These are phyloP conservation scores for Mastigias papua DNA, from an alignment of 30 jellyfish, hydroid and myxozoan genomes.

Conservation along the genomic window DNA sequence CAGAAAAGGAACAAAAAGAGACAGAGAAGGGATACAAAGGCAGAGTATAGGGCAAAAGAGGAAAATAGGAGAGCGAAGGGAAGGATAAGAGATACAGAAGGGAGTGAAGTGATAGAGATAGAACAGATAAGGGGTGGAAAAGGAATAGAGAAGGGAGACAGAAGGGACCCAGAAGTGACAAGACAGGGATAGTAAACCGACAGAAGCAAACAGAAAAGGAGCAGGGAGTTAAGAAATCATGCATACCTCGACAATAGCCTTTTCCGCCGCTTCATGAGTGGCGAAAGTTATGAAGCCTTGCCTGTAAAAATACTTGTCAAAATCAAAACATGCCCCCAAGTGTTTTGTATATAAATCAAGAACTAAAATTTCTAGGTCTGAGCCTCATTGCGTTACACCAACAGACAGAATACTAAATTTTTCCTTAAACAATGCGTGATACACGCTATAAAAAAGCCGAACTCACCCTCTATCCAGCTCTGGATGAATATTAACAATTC, in stretches of 20 bases:
- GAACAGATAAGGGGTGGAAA: background rate
- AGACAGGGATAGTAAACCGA: no score
- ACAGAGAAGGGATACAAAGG: background rate
- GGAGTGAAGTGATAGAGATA: background rate
- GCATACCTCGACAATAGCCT: slow-evolving; percentile 90
- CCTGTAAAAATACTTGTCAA: slow-evolving; percentile 17
- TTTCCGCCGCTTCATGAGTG: slow-evolving; percentile 90
- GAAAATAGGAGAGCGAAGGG: background rate
- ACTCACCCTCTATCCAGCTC: slow-evolving; percentile 29
- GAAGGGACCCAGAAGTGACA: no score
- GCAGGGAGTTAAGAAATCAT: background rate
- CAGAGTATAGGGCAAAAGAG: background rate
- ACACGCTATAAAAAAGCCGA: background rate
- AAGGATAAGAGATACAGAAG: background rate
- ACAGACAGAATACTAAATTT: no score
- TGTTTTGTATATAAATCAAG: background rate
- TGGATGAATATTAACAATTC: slow-evolving; percentile 15
- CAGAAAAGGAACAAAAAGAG: background rate
- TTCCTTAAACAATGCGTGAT: no score
- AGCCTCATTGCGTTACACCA: background rate
- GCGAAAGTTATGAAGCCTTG: slow-evolving; percentile 89
- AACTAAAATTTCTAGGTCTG: background rate
- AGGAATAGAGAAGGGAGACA: no score
- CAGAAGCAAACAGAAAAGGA: no score
- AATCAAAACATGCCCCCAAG: background rate